Evolutionary conservation across 1,140 invertebrate species (phyloP), one percentile per base, ranked within the genome.

Genomic region (Brachionus rotundiformis): DNA sequence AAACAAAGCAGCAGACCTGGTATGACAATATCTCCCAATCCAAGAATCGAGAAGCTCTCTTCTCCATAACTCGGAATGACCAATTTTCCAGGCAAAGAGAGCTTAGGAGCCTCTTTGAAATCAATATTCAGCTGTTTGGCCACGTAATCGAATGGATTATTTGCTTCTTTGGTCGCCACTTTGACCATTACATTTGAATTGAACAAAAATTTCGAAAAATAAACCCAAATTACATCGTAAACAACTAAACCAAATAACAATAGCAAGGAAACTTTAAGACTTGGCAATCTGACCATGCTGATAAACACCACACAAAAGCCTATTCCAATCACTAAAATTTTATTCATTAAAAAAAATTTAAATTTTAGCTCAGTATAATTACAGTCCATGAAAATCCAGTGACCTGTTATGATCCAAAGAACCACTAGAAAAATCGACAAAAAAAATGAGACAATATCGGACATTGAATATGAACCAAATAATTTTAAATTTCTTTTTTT

Each of bases 151-250:
- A 97, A 94, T 13, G 95, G 95, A 90, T 98, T 98, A 85, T 98
- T 95, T 39, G 95, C 95, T 61, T 95, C 94, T 86, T 95, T 89
- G 36, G 93, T 94, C 44, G 93, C 93, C 71, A 94, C 93, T 90
- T 96, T 96, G 80, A 98, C 95, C 96, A 98, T 98, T 77, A 98
- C 95, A 86, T 98, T 98, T 85, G 95, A 94, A 89, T 94, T 98
- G 90, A 98, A 98, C 86, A 98, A 95, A 86, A 97, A 98, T 0
- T 95, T 96, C 4, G 95, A 97, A 90, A 98, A 98, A 98, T 25
- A 98, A 84, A 89, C 95, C 95, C 95, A 98, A 89, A 98, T 97
- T 33, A 98, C 95, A 89, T 98, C 95, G 87, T 98, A 98, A 61
- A 98, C 93, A 54, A 98, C 91, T 83, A 98, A 90, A 33, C 95